Percentiles rank a stretch among this genome's conserved stretches.
Evolutionary conservation across 2,113 vertebrate species (phyloP).

Genomic region (Aspiorhynchus laticeps): DNA sequence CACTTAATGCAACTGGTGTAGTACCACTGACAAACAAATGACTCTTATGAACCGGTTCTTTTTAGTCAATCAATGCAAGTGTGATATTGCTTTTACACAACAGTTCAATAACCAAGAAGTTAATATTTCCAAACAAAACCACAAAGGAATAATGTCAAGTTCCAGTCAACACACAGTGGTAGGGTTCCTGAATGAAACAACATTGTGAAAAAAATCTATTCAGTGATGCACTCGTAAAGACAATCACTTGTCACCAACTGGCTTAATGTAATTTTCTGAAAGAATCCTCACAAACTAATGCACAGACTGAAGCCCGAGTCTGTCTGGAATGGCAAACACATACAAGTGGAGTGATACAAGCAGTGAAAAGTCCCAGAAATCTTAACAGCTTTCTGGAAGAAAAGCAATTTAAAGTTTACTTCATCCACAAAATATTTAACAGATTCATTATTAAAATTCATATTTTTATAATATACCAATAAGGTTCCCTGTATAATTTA

Average conservation of each 20-base stretch:
- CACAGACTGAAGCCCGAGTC: neutral
- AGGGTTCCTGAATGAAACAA: neutral
- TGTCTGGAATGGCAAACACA: neutral
- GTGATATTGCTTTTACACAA: conserved; percentile 1
- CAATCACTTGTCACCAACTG: neutral
- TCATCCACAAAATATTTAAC: neutral
- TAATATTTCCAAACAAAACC: neutral
- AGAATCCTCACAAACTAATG: neutral
- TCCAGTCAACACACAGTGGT: neutral
- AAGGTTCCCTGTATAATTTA: neutral
- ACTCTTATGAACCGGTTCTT: neutral
- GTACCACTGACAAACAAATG: neutral
- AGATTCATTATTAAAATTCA: neutral
- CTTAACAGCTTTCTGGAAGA: neutral
- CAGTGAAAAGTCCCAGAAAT: neutral
- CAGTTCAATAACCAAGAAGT: conserved; percentile 1
- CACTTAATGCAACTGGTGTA: neutral
- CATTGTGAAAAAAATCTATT: neutral
- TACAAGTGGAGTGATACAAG: neutral
- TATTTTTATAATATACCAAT: neutral
- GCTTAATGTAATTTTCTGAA: neutral
- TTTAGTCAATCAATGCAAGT: too few species aligned
- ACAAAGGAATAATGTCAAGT: neutral
- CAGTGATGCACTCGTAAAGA: neutral
- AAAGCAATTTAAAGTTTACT: neutral